These are phyloP conservation scores for Oligia latruncula DNA, from an alignment of 2,888 invertebrate species.

Conservation along the genomic window DNA sequence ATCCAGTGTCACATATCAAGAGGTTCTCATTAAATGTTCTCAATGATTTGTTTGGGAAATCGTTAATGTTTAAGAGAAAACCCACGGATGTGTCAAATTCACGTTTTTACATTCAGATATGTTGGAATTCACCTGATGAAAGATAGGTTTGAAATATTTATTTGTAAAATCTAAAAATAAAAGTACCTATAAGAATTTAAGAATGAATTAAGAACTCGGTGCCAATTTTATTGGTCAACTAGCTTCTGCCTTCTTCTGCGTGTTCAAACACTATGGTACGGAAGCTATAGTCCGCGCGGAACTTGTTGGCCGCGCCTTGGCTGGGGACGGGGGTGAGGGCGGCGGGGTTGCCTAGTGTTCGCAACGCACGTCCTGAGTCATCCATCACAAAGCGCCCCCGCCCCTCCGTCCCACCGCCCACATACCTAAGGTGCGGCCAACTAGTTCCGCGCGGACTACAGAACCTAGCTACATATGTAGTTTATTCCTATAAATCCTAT, in stretches of 20 bases:
- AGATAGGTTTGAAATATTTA: constrained; percentile 9
- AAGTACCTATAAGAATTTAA: not conserved
- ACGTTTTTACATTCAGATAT: not conserved
- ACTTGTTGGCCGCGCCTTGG: too few relatives aligned
- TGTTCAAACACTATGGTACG: too few relatives aligned
- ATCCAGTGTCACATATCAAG: constrained; percentile 23
- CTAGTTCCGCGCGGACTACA: too few relatives aligned
- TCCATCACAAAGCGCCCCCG: too few relatives aligned
- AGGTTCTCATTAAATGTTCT: constrained; percentile 20
- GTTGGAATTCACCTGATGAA: constrained; percentile 8
- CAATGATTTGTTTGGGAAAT: constrained; percentile 52
- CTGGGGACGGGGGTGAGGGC: too few relatives aligned
- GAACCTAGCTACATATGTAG: not conserved
- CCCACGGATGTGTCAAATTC: constrained; percentile 3
- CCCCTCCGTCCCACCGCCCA: too few relatives aligned
- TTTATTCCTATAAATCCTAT: not conserved
- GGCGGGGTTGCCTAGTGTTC: too few relatives aligned
- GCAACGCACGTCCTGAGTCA: too few relatives aligned
- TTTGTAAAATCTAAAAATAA: not conserved
- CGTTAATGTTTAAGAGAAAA: constrained; percentile 16
- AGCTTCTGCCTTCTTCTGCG: too few relatives aligned
- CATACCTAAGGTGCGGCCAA: too few relatives aligned
- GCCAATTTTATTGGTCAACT: not conserved
- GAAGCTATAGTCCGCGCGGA: too few relatives aligned
- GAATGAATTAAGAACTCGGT: not conserved